Evolutionary conservation across 2,888 invertebrate genomes (phyloP), one percentile per base, ranked within the genome.

Genomic region (Diloba caeruleocephala): DNA sequence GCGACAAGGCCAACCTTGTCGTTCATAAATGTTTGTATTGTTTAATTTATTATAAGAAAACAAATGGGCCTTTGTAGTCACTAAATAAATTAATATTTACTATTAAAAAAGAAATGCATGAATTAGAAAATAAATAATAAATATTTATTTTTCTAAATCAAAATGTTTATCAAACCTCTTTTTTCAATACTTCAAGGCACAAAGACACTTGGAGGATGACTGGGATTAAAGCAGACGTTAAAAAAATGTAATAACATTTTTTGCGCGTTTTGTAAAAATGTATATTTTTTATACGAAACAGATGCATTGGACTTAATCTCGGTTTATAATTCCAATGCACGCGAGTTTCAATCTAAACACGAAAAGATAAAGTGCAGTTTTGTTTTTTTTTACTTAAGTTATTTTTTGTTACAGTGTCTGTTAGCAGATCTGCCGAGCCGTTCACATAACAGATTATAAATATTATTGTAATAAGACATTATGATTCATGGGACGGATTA

Each of bases 401-500:
- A 63, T 71, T 69, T 59, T 73, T 71, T 62, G 32, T 48, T 28
- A n/a, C 23, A 7, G 6, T 21, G 21, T 21, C 21, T 43, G 65
- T 68, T 55, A 41, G 46, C 25, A 34, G 67, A 49, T 67, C 71
- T 73, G 76, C 69, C 71, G 52, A 64, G 43, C 68, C 72, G 72
- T 76, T 74, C 77, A 68, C 73, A 76, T 73, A 71, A 64, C 57
- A 78, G 84, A 83, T 82, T 83, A 84, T 78, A 78, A 82, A 78
- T 79, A 76, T 74, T 77, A 73, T 73, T 78, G 73, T 80, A 74
- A 79, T 74, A 73, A 71, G 72, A 72, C 71, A 74, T 73, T 73
- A 60, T 74, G 71, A 76, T 80, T 76, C 78, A 81, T 79, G 62
- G 70, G 15, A 38, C 51, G 74, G 76, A 80, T 82, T 81, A 79